phyloP scores from a whole-genome alignment of 1,140 invertebrate genomes.

The Bombus superbus region DNA sequence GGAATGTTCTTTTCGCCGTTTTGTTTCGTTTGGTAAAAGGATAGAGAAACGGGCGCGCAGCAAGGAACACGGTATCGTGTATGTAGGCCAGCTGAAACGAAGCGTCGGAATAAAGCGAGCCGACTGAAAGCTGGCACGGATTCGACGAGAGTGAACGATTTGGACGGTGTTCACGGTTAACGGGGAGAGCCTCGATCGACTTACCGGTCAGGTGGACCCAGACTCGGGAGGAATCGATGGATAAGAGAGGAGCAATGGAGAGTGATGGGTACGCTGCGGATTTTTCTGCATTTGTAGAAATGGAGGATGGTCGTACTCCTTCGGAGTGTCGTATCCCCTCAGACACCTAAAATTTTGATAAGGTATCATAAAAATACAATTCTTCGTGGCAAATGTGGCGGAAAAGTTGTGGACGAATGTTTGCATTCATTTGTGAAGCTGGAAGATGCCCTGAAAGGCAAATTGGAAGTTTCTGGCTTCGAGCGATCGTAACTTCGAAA shows the following conservation, averaged over 20 bases:
- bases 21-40: conserved; percentile 49
- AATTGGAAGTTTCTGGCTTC: too few relatives aligned
- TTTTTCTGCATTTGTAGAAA: background rate
- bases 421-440: too few relatives aligned
- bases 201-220: background rate
- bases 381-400: too few relatives aligned
- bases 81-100: conserved; percentile 49
- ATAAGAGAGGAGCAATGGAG: background rate
- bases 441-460: too few relatives aligned
- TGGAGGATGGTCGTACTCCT: too few relatives aligned
- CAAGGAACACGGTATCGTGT: conserved; percentile 28
- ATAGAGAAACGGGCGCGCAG: conserved; percentile 36
- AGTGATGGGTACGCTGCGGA: background rate
- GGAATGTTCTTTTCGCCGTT: conserved; percentile 17
- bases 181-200: conserved; percentile 7
- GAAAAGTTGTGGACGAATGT: too few relatives aligned
- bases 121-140: conserved; percentile 21
- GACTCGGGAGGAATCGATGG: background rate
- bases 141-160: conserved; percentile 24
- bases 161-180: conserved; percentile 36
- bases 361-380: too few relatives aligned
- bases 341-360: too few relatives aligned
- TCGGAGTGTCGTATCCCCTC: too few relatives aligned
- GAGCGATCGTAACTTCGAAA: too few relatives aligned
- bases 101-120: conserved; percentile 42